Percentiles rank a stretch among this genome's conserved stretches.
Conservation (phyloP, 2,888 invertebrate genomes). For the Hemithea aestivaria region DNA sequence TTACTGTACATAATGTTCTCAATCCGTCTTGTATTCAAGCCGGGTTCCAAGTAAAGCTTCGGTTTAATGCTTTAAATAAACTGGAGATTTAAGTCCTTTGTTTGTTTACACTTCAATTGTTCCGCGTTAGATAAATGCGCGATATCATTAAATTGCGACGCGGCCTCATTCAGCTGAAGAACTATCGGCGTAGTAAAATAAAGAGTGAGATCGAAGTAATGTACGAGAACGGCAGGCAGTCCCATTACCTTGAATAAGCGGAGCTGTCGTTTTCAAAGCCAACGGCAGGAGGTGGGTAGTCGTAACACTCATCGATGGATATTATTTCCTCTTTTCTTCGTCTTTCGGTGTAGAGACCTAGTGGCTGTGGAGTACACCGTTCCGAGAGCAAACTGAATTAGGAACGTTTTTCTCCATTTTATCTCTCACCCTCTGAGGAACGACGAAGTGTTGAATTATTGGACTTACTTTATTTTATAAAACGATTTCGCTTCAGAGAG, state of each 20-base stretch:
- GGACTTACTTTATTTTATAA: slow-evolving; percentile 73
- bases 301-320: slow-evolving; percentile 48
- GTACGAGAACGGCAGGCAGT: slow-evolving; percentile 28
- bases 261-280: slow-evolving; percentile 42
- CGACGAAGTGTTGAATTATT: slow-evolving; percentile 73
- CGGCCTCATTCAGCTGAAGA: slow-evolving; percentile 22
- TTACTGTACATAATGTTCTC: slow-evolving; percentile 56
- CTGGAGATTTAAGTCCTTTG: slow-evolving; percentile 38
- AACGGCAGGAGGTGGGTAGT: slow-evolving; percentile 39
- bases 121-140: slow-evolving; percentile 26
- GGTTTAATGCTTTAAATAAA: slow-evolving; percentile 45
- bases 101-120: slow-evolving; percentile 41
- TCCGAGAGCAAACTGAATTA: slow-evolving; percentile 70
- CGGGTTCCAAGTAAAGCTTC: slow-evolving; percentile 34
- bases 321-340: slow-evolving; percentile 51
- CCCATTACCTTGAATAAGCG: slow-evolving; percentile 44
- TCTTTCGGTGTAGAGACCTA: slow-evolving; percentile 45
- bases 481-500: slow-evolving; percentile 57
- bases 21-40: slow-evolving; percentile 59
- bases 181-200: slow-evolving; percentile 31
- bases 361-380: slow-evolving; percentile 54
- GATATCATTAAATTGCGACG: slow-evolving; percentile 27
- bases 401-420: slow-evolving; percentile 72
- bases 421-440: slow-evolving; percentile 61
- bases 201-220: slow-evolving; percentile 26